phyloP scores from a whole-genome alignment of 2,113 vertebrate genomes.

The Gnathonemus echidnorhynchus region DNA sequence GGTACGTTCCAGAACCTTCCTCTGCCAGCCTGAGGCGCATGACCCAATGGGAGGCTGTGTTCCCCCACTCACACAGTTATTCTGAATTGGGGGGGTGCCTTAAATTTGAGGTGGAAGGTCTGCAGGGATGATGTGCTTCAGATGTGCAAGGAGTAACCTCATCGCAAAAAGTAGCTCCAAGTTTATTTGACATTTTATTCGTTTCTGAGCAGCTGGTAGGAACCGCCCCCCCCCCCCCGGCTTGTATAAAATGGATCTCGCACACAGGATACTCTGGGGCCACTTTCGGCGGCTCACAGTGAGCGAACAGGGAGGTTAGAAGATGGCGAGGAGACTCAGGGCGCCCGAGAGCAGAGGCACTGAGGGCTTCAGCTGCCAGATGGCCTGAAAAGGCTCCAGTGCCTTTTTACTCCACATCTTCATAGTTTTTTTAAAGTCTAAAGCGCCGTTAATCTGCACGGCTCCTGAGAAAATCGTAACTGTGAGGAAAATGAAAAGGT shows the following conservation, averaged over 20 bases:
- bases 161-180: background rate
- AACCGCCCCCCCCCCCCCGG: background rate
- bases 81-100: background rate
- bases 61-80: background rate
- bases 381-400: background rate
- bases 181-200: constrained; percentile 14
- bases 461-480: background rate
- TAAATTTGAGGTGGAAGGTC: background rate
- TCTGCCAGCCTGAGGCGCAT: background rate
- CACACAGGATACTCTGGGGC: background rate
- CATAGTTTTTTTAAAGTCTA: background rate
- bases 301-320: background rate
- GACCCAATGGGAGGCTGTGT: background rate
- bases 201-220: background rate
- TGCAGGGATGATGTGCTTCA: background rate
- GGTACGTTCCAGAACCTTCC: background rate
- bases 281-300: background rate
- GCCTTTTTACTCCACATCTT: background rate
- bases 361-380: background rate
- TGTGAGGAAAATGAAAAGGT: background rate
- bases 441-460: background rate
- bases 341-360: background rate
- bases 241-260: background rate
- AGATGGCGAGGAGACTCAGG: background rate
- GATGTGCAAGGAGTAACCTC: background rate